A percentile compares a stretch with the other conserved stretches of the same genome.
Conservation (phyloP, 2,113 vertebrate species). For the Ciconia maguari region DNA sequence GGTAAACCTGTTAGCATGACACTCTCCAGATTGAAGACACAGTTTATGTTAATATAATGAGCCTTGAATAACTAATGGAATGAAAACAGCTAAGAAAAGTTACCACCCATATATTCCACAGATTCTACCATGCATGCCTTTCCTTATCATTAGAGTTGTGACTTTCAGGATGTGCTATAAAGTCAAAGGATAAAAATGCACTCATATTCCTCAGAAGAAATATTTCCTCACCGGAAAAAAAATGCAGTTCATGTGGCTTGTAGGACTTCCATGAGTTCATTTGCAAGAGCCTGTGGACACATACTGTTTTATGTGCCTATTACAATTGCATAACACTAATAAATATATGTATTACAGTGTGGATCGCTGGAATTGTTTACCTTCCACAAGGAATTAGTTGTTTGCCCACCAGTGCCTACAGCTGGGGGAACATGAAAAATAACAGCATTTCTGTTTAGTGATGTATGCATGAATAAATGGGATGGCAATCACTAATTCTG, state of each 20-base stretch:
- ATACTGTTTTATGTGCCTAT: background rate
- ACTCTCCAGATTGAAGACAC: background rate
- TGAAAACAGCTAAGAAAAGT: slow-evolving; percentile 5
- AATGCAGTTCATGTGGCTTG: background rate
- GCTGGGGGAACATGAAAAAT: background rate
- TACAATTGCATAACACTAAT: background rate
- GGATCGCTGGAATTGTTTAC: background rate
- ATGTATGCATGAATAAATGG: background rate
- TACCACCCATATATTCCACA: background rate
- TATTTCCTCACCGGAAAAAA: background rate
- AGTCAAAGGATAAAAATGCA: background rate
- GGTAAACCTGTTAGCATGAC: background rate
- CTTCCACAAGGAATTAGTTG: background rate
- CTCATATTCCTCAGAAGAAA: background rate
- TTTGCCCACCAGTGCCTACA: background rate
- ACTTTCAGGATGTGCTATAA: background rate
- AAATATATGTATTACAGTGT: background rate
- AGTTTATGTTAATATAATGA: background rate
- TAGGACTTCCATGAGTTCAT: background rate
- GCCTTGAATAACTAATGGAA: slow-evolving; percentile 16
- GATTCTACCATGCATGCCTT: background rate
- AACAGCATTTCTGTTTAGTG: background rate
- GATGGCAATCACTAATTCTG: background rate
- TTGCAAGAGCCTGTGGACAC: background rate
- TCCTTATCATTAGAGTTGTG: background rate